phyloP scores from a whole-genome alignment of 2,113 vertebrate species.

The Zosterops pallidus region DNA sequence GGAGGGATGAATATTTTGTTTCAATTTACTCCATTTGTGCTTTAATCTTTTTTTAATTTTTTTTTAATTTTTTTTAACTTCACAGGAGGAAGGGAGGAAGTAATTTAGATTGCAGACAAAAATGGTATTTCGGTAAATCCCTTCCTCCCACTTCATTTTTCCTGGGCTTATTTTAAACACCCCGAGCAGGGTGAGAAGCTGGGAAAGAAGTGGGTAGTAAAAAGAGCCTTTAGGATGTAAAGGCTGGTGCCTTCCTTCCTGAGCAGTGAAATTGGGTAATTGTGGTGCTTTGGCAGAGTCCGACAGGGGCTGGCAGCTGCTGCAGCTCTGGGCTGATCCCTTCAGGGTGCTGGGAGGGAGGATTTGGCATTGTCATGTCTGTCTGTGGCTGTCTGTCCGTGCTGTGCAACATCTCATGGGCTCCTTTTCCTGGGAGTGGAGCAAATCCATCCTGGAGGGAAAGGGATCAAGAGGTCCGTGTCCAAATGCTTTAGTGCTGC shows the following conservation, averaged over 20 bases:
- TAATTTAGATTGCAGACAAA: not conserved
- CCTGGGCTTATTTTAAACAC: not conserved
- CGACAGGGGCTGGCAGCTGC: not conserved
- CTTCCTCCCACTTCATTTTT: not conserved
- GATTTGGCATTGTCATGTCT: rapidly evolving
- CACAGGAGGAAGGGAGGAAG: not conserved
- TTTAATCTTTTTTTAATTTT: not conserved
- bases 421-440: not conserved
- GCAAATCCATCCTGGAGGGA: not conserved
- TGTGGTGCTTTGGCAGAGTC: not conserved
- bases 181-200: not conserved
- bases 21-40: not conserved
- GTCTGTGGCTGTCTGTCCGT: not conserved
- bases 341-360: not conserved
- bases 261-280: not conserved
- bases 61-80: not conserved
- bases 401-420: rapidly evolving
- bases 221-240: not conserved
- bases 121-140: not conserved
- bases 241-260: not conserved
- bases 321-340: not conserved
- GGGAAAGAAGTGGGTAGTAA: not conserved
- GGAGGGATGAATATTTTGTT: not conserved
- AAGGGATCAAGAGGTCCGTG: rapidly evolving
- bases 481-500: rapidly evolving